Conservation (phyloP, 2,888 invertebrate genomes). For the Malthinus flaveolus region DNA sequence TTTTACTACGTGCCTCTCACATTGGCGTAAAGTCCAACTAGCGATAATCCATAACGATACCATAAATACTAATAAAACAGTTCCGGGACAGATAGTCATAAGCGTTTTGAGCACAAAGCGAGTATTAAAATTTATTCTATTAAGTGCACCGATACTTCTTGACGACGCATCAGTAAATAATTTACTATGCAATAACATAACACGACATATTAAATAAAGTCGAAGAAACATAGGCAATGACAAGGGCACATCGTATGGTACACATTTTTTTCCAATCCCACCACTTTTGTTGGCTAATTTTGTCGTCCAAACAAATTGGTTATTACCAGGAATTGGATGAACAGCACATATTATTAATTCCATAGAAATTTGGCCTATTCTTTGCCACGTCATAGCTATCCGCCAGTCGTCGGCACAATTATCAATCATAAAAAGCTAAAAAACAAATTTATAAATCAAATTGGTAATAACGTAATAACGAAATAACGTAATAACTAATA, state of each 20-base stretch:
- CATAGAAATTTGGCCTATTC: conserved; percentile 88
- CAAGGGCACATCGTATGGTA: conserved; percentile 95
- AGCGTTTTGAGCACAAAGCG: conserved; percentile 88
- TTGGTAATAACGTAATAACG: no score
- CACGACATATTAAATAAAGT: conserved; percentile 98
- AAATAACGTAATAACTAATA: no score
- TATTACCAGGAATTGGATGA: conserved; percentile 97
- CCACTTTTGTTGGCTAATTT: conserved; percentile 88
- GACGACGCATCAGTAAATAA: conserved; percentile 99
- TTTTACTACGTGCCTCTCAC: conserved; percentile 81
- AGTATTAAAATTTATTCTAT: conserved; percentile 98
- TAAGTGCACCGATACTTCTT: conserved; percentile 94
- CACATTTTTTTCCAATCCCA: conserved; percentile 66
- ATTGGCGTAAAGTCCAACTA: conserved; percentile 97
- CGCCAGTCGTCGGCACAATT: conserved; percentile 99
- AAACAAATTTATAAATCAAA: no score
- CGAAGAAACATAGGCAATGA: conserved; percentile 99
- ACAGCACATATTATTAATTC: conserved; percentile 96
- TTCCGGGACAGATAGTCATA: conserved; percentile 99
- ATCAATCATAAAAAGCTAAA: conserved; percentile 99
- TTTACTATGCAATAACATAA: conserved; percentile 99
- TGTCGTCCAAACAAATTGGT: conserved; percentile 95
- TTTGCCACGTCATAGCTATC: conserved; percentile 99
- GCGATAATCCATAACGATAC: conserved; percentile 99
- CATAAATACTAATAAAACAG: conserved; percentile 97